Evolutionary conservation across 1,140 invertebrate genomes (phyloP).

Genomic region (Drosophila repletoides): DNA sequence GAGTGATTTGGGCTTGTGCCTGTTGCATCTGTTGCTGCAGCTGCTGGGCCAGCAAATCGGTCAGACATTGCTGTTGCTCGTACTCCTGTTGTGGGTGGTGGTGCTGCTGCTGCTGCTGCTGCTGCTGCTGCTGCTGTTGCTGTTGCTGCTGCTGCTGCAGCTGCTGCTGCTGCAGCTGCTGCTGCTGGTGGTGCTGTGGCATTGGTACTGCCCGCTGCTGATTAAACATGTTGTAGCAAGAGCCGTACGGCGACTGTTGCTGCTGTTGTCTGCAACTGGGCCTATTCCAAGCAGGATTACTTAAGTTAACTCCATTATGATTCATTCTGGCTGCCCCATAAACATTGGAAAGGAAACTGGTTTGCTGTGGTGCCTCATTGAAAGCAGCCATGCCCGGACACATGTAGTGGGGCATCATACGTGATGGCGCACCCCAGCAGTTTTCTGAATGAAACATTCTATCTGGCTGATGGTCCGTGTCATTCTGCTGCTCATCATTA

Average conservation of each 20-base stretch:
- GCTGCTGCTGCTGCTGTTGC: neutral
- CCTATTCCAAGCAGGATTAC: neutral
- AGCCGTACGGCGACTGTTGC: neutral
- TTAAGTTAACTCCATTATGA: neutral
- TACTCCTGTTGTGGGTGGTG: neutral
- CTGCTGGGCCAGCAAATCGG: too few relatives aligned
- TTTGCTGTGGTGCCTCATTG: neutral
- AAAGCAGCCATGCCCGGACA: neutral
- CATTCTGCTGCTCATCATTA: neutral
- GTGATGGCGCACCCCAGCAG: neutral
- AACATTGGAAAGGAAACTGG: too few relatives aligned
- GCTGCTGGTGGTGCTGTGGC: neutral
- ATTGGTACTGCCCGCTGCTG: neutral
- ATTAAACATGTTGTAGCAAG: neutral
- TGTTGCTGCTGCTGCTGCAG: slow-evolving; percentile 6
- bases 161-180: neutral
- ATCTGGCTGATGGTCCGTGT: neutral
- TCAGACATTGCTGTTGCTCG: too few relatives aligned
- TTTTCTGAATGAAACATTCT: neutral
- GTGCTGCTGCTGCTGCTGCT: slow-evolving; percentile 1
- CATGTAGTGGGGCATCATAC: too few relatives aligned
- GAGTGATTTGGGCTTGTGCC: too few relatives aligned
- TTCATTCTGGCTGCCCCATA: neutral
- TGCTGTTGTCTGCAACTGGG: neutral
- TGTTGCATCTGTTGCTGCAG: too few relatives aligned